Percentiles rank a stretch among this genome's conserved stretches.
phyloP scores from a whole-genome alignment of 2,113 vertebrate genomes.

The Nycticryphes semicollaris region DNA sequence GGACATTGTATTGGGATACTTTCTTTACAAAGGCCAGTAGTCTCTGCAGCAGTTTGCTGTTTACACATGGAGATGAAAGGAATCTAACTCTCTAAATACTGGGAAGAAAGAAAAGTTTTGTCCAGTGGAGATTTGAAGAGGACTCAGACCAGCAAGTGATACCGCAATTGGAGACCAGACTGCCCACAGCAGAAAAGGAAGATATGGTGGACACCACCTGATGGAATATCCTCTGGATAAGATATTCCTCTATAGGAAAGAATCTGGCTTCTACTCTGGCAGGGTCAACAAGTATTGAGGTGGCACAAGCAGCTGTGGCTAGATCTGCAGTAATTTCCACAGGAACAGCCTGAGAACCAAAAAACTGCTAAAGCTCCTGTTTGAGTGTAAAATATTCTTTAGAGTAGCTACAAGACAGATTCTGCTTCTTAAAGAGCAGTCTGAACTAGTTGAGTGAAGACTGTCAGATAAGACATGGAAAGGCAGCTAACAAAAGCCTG shows the following conservation, averaged over 20 bases:
- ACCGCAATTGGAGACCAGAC: background rate
- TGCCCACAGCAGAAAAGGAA: background rate
- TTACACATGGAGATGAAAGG: background rate
- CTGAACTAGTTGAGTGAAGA: background rate
- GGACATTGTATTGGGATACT: background rate
- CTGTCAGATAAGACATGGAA: background rate
- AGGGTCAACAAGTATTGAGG: background rate
- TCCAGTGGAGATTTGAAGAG: background rate
- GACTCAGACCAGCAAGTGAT: background rate
- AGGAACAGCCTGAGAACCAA: background rate
- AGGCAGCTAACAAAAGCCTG: background rate
- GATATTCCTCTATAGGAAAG: background rate
- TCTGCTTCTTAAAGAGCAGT: background rate
- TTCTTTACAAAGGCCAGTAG: background rate
- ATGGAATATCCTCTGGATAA: background rate
- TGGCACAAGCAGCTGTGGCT: background rate
- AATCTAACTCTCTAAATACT: background rate
- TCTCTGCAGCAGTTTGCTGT: background rate
- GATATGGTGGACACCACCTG: rapidly evolving
- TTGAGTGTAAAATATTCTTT: background rate
- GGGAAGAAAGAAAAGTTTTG: background rate
- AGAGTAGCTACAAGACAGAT: background rate
- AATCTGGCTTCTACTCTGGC: background rate
- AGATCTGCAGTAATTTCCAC: background rate
- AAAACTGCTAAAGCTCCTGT: background rate